A percentile compares a stretch with the other conserved stretches of the same genome.
phyloP scores from a whole-genome alignment of 2,113 vertebrate genomes.

The Myiozetetes cayanensis region DNA sequence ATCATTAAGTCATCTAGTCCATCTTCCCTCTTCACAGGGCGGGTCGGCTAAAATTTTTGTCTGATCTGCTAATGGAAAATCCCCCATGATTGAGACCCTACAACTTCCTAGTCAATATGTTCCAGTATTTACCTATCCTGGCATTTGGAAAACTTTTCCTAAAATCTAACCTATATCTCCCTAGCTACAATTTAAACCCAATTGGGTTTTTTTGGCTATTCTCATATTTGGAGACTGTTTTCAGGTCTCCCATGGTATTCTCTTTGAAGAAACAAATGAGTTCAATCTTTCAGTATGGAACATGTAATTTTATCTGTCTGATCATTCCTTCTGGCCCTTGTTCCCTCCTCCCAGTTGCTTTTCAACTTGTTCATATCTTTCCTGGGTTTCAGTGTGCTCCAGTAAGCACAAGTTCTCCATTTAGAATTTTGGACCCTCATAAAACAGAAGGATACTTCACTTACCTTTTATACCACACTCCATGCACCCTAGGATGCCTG shows the following conservation, averaged over 20 bases:
- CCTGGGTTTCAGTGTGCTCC: neutral
- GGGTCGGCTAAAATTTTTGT: neutral
- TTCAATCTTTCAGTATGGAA: neutral
- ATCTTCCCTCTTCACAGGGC: neutral
- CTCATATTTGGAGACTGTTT: neutral
- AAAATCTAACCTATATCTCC: neutral
- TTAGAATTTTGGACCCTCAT: accelerated
- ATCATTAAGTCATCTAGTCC: neutral
- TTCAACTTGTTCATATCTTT: neutral
- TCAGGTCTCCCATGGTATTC: neutral
- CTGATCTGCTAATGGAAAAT: neutral
- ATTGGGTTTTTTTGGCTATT: neutral
- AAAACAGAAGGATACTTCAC: neutral
- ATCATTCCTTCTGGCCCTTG: accelerated
- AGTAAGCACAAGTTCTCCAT: neutral
- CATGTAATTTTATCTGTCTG: neutral
- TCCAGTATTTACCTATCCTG: neutral
- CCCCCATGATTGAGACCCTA: neutral
- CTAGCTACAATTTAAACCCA: neutral
- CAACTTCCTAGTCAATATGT: neutral
- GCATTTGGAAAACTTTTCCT: neutral
- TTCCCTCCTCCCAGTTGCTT: neutral
- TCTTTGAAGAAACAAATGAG: neutral
- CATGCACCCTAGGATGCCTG: neutral
- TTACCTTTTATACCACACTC: neutral